Base-by-base conservation (phyloP, 1,140 invertebrate genomes). In the Achatina immaculata region DNA sequence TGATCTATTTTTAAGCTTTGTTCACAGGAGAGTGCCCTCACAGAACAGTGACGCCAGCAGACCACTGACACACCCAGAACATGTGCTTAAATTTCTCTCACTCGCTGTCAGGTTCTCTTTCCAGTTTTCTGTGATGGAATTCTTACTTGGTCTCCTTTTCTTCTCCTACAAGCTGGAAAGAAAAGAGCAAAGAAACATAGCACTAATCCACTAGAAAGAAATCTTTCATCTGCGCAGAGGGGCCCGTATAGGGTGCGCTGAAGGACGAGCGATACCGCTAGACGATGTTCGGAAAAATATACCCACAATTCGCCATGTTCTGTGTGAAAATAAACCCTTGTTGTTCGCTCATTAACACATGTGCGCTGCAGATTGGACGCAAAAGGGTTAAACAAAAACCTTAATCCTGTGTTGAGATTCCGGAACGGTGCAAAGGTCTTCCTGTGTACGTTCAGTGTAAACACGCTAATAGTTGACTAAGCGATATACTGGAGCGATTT, bases 341-440 rank as follows among this genome's bases (percentile, higher is more conserved):
- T 62, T 31, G 16, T 62, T 62, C 58, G n/a, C 58, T 2, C n/a
- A 6, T 31, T n/a, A 62, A 31, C 58, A 34, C 58, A 62, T 28
- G n/a, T 62, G 58, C n/a, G 58, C n/a, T 34, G 58, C 58, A 62
- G 58, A 62, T 62, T 62, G 58, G 31, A 62, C n/a, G 28, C 58
- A 62, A 62, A 62, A 2, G 58, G 58, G n/a, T 31, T 31, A 31
- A 62, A n/a, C n/a, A n/a, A 62, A 62, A 62, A 62, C 28, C 28
- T 28, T 62, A 62, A 62, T 62, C 58, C 6, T 62, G n/a, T 62
- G 58, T 62, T 62, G 58, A 62, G 58, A 62, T 62, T 62, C 9
- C 9, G 58, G 58, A 62, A 31, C n/a, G n/a, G 7, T n/a, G 31
- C 31, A 62, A 62, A 62, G 58, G 58, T 62, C 58, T 31, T 31